Conservation (phyloP, 2,888 invertebrate species). For the Lepidonotus clava region DNA sequence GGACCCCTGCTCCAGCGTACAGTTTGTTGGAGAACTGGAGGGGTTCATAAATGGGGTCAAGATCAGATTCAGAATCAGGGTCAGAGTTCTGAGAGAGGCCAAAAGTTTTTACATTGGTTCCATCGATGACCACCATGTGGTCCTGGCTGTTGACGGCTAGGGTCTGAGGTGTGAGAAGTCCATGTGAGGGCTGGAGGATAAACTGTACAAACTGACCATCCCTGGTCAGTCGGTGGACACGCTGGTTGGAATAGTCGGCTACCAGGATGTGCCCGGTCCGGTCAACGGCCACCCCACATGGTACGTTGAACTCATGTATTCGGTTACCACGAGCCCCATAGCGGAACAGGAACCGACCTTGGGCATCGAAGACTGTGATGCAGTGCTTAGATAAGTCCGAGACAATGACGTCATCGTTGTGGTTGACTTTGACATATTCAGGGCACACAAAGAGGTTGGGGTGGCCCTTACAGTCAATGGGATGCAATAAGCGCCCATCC, state of each 20-base stretch:
- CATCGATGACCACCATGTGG: conserved; percentile 60
- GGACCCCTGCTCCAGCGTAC: conserved; percentile 4
- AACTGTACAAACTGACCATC: conserved; percentile 59
- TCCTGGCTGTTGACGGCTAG: conserved; percentile 57
- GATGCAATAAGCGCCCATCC: conserved; percentile 67
- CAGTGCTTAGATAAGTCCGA: conserved; percentile 77
- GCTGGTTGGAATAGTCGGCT: conserved; percentile 60
- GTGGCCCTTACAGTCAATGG: conserved; percentile 68
- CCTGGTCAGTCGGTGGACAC: conserved; percentile 53
- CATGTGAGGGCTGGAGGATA: conserved; percentile 45
- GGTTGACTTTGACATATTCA: conserved; percentile 73
- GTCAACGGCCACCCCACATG: conserved; percentile 75
- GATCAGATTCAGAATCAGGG: background rate
- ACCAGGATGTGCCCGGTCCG: conserved; percentile 58
- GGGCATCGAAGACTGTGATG: conserved; percentile 70
- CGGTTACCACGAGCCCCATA: conserved; percentile 73
- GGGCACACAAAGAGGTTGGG: conserved; percentile 72
- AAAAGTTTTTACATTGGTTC: conserved; percentile 60
- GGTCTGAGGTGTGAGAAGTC: conserved; percentile 56
- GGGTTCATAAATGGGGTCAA: conserved; percentile 13
- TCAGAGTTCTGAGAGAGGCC: background rate
- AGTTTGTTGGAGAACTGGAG: conserved; percentile 46
- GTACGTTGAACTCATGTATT: conserved; percentile 71
- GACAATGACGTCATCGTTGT: conserved; percentile 73
- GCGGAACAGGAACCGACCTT: conserved; percentile 68